phyloP scores from a whole-genome alignment of 2,888 invertebrate species.

The Leistus spinibarbis region DNA sequence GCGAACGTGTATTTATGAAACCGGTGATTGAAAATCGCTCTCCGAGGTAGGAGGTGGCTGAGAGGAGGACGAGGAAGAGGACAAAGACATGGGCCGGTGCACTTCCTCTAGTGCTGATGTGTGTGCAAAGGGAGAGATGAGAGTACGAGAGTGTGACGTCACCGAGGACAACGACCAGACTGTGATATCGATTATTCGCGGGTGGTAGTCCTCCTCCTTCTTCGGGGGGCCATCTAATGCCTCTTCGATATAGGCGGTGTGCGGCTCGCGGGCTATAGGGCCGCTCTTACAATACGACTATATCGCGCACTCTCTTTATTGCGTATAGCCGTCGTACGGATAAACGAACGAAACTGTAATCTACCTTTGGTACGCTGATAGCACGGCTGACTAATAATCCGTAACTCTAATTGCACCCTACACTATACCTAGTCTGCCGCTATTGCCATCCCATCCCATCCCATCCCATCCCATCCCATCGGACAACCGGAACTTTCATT shows the following conservation, averaged over 20 bases:
- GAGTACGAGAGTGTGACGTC: conserved; percentile 45
- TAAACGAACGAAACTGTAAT: neutral
- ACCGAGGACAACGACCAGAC: conserved; percentile 52
- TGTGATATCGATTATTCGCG: conserved; percentile 49
- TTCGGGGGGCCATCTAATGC: neutral
- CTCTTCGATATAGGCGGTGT: neutral
- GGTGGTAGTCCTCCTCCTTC: conserved; percentile 3
- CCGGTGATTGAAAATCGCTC: conserved; percentile 5
- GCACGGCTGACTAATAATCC: conserved; percentile 7
- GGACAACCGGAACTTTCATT: neutral
- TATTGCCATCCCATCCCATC: neutral
- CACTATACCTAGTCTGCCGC: neutral
- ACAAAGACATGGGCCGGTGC: neutral
- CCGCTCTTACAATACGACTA: neutral
- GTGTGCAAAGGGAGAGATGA: conserved; percentile 2
- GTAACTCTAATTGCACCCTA: conserved; percentile 13
- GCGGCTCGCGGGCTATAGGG: neutral
- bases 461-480: too few species aligned
- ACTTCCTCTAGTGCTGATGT: neutral
- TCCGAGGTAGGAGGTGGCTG: neutral
- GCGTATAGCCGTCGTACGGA: neutral
- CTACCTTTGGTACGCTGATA: neutral
- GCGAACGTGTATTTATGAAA: conserved; percentile 6
- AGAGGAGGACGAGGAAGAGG: neutral
- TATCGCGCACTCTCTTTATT: neutral